phyloP scores from a whole-genome alignment of 1,140 invertebrate species.

The Idris sp. region DNA sequence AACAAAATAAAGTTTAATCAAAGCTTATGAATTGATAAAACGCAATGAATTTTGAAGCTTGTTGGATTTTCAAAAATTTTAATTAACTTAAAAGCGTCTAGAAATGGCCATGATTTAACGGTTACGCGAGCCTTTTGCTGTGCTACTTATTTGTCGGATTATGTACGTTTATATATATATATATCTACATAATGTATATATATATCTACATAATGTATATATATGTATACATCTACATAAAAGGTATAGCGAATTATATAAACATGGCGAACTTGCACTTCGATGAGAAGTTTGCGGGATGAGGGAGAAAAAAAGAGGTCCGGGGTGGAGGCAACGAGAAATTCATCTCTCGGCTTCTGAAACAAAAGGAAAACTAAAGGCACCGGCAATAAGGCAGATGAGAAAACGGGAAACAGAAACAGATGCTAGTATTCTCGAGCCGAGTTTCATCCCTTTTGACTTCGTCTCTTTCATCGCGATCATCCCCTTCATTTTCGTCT shows the following conservation, averaged over 20 bases:
- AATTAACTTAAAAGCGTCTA: slow-evolving; percentile 54
- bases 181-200: slow-evolving; percentile 21
- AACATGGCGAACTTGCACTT: slow-evolving; percentile 54
- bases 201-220: slow-evolving; percentile 34
- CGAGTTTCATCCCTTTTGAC: slow-evolving; percentile 61
- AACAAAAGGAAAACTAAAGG: slow-evolving; percentile 62
- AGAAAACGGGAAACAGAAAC: slow-evolving; percentile 66
- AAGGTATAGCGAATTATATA: slow-evolving; percentile 45
- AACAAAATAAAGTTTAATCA: slow-evolving; percentile 28
- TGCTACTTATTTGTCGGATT: slow-evolving; percentile 35
- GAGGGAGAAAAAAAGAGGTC: slow-evolving; percentile 11
- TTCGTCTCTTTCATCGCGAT: slow-evolving; percentile 57
- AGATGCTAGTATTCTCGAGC: slow-evolving; percentile 62
- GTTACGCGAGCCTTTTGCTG: slow-evolving; percentile 42
- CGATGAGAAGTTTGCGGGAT: slow-evolving; percentile 48
- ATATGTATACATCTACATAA: slow-evolving; percentile 25
- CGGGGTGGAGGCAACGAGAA: slow-evolving; percentile 32
- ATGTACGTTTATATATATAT: slow-evolving; percentile 30
- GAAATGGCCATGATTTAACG: slow-evolving; percentile 42
- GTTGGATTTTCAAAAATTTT: slow-evolving; percentile 54
- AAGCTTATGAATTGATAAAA: slow-evolving; percentile 43
- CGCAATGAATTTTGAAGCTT: slow-evolving; percentile 13
- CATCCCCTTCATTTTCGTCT: slow-evolving; percentile 54
- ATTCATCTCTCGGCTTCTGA: slow-evolving; percentile 59
- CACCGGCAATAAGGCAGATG: slow-evolving; percentile 63